phyloP scores from a whole-genome alignment of 2,113 vertebrate species.

The Motacilla tschutschensis region DNA sequence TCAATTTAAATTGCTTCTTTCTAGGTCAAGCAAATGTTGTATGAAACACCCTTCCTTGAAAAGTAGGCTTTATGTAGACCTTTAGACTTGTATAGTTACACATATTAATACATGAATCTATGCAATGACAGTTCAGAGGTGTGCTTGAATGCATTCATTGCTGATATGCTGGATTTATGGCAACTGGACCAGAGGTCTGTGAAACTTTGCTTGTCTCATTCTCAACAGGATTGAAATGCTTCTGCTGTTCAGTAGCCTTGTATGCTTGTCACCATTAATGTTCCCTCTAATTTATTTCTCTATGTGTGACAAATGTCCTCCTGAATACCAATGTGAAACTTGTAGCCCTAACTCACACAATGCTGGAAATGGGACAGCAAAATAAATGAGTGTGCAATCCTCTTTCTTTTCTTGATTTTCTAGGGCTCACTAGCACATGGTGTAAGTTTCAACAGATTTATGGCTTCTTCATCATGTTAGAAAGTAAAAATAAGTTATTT shows the following conservation, averaged over 20 bases:
- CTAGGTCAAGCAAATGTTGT: not conserved
- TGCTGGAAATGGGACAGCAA: not conserved
- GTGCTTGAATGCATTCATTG: not conserved
- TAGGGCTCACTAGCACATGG: not conserved
- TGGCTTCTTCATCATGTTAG: not conserved
- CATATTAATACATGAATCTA: not conserved
- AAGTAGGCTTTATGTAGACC: not conserved
- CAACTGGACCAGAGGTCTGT: not conserved
- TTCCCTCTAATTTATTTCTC: not conserved
- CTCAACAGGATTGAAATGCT: not conserved
- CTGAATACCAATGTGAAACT: not conserved
- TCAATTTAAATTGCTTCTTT: not conserved
- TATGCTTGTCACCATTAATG: not conserved
- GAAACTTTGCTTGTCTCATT: not conserved
- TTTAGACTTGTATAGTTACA: not conserved
- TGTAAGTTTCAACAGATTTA: not conserved
- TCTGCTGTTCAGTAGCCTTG: not conserved
- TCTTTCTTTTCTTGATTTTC: not conserved
- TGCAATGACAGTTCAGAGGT: not conserved
- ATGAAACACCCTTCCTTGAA: not conserved
- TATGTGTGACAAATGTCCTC: conserved; percentile 1
- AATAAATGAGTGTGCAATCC: not conserved
- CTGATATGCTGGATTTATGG: not conserved
- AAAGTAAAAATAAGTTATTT: not conserved
- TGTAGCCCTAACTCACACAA: not conserved